Evolutionary conservation across 2,113 vertebrate species (phyloP).

Genomic region (Phrynocephalus versicolor): DNA sequence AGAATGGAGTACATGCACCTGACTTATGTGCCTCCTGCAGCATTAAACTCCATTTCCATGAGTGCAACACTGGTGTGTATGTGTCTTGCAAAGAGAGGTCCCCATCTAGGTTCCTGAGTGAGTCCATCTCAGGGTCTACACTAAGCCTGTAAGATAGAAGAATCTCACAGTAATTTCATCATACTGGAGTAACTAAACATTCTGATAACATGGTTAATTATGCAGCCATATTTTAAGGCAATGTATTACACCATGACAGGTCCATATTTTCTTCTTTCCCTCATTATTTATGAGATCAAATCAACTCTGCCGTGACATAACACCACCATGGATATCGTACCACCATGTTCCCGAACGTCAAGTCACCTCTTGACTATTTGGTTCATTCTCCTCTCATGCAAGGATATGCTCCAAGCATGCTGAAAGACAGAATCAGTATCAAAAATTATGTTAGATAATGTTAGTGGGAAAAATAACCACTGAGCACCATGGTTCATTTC

Average conservation of each 20-base stretch:
- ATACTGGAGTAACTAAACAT: not conserved
- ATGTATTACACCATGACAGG: not conserved
- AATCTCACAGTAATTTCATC: not conserved
- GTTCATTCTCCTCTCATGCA: not conserved
- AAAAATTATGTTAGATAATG: no score
- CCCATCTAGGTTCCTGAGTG: not conserved
- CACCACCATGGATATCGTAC: not conserved
- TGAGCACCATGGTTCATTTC: not conserved
- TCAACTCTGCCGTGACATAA: not conserved
- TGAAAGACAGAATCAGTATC: not conserved
- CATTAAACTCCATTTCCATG: not conserved
- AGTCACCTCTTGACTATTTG: not conserved
- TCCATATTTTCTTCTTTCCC: not conserved
- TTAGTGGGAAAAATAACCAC: not conserved
- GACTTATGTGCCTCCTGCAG: not conserved
- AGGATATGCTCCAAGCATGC: not conserved
- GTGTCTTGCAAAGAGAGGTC: not conserved
- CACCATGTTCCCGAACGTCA: no score
- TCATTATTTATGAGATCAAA: not conserved
- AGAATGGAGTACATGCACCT: not conserved
- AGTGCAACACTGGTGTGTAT: no score
- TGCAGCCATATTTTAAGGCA: not conserved
- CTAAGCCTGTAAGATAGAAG: no score
- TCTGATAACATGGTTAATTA: not conserved
- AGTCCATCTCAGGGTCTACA: not conserved